These are phyloP conservation scores for Chaetoderma sp. DNA, from an alignment of 2,888 invertebrate species.

Conservation along the genomic window DNA sequence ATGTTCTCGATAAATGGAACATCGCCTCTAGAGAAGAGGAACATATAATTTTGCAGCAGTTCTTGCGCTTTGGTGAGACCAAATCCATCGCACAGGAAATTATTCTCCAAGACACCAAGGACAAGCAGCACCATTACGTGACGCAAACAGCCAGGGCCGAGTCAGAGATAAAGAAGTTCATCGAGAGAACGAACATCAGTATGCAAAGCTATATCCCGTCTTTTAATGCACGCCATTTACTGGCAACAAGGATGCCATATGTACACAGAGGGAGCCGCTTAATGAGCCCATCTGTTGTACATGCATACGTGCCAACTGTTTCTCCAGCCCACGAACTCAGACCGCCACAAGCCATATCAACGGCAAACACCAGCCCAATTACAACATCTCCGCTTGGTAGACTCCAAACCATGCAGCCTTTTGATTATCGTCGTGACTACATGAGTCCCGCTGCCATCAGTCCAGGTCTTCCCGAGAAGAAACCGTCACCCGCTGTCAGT, in stretches of 20 bases:
- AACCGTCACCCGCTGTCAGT: background rate
- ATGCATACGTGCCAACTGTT: conserved; percentile 45
- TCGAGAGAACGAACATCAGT: conserved; percentile 71
- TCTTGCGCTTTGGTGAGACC: conserved; percentile 90
- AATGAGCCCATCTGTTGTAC: conserved; percentile 42
- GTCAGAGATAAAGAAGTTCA: conserved; percentile 74
- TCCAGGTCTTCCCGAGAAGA: conserved; percentile 39
- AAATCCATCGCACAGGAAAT: conserved; percentile 82
- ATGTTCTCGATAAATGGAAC: conserved; percentile 88
- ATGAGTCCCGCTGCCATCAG: conserved; percentile 44
- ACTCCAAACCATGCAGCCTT: conserved; percentile 95
- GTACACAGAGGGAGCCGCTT: conserved; percentile 47
- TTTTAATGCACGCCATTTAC: conserved; percentile 57
- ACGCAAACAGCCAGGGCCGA: conserved; percentile 65
- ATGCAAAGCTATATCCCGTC: conserved; percentile 63
- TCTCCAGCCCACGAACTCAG: conserved; percentile 28
- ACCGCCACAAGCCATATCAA: conserved; percentile 32
- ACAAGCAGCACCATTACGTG: conserved; percentile 55
- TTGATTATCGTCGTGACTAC: conserved; percentile 80
- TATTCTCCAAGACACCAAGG: conserved; percentile 70
- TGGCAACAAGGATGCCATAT: conserved; percentile 51
- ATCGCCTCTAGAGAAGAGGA: conserved; percentile 90
- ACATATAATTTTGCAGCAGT: conserved; percentile 90
- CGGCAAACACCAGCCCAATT: conserved; percentile 71
- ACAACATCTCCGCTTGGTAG: conserved; percentile 86